Evolutionary conservation across 2,888 invertebrate species (phyloP).

Genomic region (Apodemia duryi): DNA sequence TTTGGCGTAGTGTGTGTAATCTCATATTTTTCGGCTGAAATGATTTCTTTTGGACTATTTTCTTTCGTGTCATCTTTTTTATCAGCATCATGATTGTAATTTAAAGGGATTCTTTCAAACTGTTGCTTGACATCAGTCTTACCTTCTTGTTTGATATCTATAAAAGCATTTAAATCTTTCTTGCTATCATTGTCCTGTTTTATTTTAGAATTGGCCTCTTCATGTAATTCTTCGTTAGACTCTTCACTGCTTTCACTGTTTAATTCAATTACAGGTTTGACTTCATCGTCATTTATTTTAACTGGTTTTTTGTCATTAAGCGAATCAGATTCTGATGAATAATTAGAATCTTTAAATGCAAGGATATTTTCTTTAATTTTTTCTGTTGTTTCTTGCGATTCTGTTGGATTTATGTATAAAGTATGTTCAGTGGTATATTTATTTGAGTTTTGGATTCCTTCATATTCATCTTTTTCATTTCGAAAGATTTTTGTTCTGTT

Average conservation of each 20-base stretch:
- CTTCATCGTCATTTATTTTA: constrained; percentile 56
- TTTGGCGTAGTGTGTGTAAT: constrained; percentile 43
- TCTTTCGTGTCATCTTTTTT: constrained; percentile 20
- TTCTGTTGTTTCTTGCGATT: neutral
- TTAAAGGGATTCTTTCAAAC: constrained; percentile 67
- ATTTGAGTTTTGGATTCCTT: constrained; percentile 10
- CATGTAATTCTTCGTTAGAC: constrained; percentile 25
- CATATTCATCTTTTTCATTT: constrained; percentile 18
- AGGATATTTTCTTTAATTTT: neutral
- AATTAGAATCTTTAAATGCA: constrained; percentile 21
- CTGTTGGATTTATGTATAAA: neutral
- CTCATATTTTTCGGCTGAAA: constrained; percentile 32
- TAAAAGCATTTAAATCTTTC: constrained; percentile 35
- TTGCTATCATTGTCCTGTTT: constrained; percentile 33
- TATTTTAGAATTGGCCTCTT: constrained; percentile 19
- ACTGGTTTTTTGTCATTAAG: constrained; percentile 36
- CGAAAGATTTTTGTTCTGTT: neutral
- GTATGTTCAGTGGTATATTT: neutral
- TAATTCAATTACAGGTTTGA: constrained; percentile 65
- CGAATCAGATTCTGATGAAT: constrained; percentile 35
- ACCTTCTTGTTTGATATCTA: constrained; percentile 33
- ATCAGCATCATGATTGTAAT: constrained; percentile 56
- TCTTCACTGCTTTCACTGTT: constrained; percentile 48
- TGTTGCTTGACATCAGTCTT: constrained; percentile 59
- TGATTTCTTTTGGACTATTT: constrained; percentile 26